Base-by-base conservation (phyloP, 1,140 invertebrate species). In the Plectrocnemia conspersa region DNA sequence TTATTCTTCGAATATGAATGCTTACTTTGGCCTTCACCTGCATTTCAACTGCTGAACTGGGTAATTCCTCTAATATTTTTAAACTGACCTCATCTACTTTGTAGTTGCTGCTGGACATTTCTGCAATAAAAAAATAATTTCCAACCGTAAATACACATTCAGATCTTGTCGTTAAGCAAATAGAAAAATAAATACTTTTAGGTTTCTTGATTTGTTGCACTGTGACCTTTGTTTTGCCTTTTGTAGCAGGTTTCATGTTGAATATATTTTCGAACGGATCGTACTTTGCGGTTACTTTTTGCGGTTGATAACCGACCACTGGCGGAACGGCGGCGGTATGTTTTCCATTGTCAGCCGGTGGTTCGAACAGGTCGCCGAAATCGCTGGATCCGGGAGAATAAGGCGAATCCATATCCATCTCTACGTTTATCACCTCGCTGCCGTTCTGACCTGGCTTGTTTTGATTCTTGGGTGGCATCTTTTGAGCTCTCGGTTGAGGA, bases 21-120 rank as follows among this genome's bases (percentile, higher is more conserved):
- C 69, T 71, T 74, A 95, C 92, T 83, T 94, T 97, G 77, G 94
- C 91, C 79, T 97, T 95, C 52, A 93, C 90, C 74, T 92, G 88
- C 80, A 97, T 85, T 74, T 97, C 93, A 13, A 94, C 92, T 3
- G 93, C 93, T 40, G 93, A 93, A 73, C 84, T 91, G 16, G 91
- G 91, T 64, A 93, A 75, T 68, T 95, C 91, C 65, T 93, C 91
- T 57, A 89, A 76, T 59, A 88, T 85, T 70, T 86, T 86, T 21
- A 86, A 71, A 65, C 84, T 84, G 63, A 88, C 85, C 63, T 88
- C 85, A 59, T 89, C 87, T 61, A 85, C 74, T 56, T 83, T 82
- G 11, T 79, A 13, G 79, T 81, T 61, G 84, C 77, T 64, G 83
- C 80, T 68, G 79, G 82, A 24, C 78, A 81, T 59, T 27, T 75